Conservation (phyloP, 1,140 invertebrate species). For the Achroia grisella region DNA sequence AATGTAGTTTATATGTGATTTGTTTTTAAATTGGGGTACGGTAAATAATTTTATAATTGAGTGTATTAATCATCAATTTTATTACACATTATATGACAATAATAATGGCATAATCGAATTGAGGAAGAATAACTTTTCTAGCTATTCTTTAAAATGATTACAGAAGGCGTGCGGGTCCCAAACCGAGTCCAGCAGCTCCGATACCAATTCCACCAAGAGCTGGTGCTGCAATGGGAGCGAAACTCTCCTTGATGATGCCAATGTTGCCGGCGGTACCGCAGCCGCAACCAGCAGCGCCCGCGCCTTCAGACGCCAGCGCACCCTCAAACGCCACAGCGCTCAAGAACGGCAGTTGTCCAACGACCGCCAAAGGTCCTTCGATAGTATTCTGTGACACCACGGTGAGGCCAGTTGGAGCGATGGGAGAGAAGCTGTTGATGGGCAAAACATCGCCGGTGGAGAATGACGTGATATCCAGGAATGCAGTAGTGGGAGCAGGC, state of each 20-base stretch:
- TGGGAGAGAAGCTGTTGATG: slow-evolving; percentile 23
- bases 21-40: no score
- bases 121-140: no score
- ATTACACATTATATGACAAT: no score
- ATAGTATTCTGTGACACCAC: slow-evolving; percentile 28
- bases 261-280: slow-evolving; percentile 27
- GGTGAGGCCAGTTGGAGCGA: slow-evolving; percentile 28
- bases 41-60: no score
- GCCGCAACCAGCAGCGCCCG: slow-evolving; percentile 23
- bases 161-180: no score
- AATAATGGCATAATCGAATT: no score
- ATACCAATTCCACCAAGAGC: slow-evolving; percentile 17
- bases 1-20: no score
- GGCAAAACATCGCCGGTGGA: slow-evolving; percentile 2
- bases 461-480: not conserved
- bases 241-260: slow-evolving; percentile 20
- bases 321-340: slow-evolving; percentile 27
- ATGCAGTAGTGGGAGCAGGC: not conserved
- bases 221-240: slow-evolving; percentile 1
- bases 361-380: slow-evolving; percentile 23
- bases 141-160: no score
- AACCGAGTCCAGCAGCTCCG: not conserved
- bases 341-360: slow-evolving; percentile 32
- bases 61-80: no score
- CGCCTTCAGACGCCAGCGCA: slow-evolving; percentile 22